Evolutionary conservation across 2,113 vertebrate species (phyloP).

Genomic region (Pelusios castaneus): DNA sequence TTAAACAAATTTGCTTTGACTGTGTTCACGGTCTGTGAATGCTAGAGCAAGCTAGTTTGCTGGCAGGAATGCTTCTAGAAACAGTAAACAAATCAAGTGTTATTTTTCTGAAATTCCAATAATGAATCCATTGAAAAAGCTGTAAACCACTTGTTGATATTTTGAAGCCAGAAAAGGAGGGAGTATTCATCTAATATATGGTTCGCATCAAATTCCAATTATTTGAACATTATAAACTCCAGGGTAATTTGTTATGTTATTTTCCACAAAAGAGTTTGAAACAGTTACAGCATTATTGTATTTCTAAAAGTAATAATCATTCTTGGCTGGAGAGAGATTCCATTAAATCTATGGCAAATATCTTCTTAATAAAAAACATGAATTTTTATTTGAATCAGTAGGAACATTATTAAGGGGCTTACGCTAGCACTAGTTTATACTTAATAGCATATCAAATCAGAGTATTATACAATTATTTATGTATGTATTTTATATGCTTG

Average conservation of each 20-base stretch:
- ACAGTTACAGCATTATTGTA: slow-evolving; percentile 32
- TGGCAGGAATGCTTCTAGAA: not conserved
- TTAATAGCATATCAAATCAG: slow-evolving; percentile 69
- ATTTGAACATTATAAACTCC: slow-evolving; percentile 28
- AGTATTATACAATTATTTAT: slow-evolving; percentile 68
- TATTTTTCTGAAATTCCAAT: not conserved
- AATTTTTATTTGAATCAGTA: slow-evolving; percentile 68
- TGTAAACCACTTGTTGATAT: not conserved
- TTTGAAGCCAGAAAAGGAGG: slow-evolving; percentile 33
- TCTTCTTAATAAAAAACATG: slow-evolving; percentile 64
- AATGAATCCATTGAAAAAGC: slow-evolving; percentile 7
- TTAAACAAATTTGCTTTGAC: not conserved
- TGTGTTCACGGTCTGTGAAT: not conserved
- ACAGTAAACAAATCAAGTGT: not conserved
- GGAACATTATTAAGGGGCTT: slow-evolving; percentile 70
- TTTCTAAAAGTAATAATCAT: slow-evolving; percentile 71
- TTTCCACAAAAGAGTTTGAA: slow-evolving; percentile 48
- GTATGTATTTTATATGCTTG: slow-evolving; percentile 60
- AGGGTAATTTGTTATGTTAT: slow-evolving; percentile 13
- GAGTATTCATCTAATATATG: not conserved
- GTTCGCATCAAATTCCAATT: slow-evolving; percentile 39
- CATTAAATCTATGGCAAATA: slow-evolving; percentile 67
- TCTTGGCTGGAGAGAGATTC: slow-evolving; percentile 67
- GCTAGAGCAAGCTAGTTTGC: not conserved
- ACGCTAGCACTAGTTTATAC: slow-evolving; percentile 69